Percentiles rank a stretch among this genome's conserved stretches.
Evolutionary conservation across 1,140 invertebrate species (phyloP).

Genomic region (Leptopilina boulardi): DNA sequence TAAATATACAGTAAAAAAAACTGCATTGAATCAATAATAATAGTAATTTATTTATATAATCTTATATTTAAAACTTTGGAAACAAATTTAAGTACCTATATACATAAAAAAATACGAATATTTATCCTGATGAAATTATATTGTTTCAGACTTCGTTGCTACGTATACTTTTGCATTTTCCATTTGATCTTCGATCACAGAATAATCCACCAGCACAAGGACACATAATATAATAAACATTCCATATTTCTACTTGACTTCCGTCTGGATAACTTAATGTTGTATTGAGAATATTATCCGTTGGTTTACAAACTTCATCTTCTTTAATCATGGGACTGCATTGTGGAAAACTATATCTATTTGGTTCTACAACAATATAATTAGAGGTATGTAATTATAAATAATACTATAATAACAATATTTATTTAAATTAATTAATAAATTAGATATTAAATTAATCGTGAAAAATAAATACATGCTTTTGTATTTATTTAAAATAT

Average conservation of each 20-base stretch:
- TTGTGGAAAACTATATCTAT: slow-evolving; percentile 55
- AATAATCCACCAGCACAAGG: slow-evolving; percentile 56
- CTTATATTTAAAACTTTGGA: no score
- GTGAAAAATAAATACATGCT: not conserved
- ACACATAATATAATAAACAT: slow-evolving; percentile 59
- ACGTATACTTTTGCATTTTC: slow-evolving; percentile 41
- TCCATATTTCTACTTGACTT: slow-evolving; percentile 42
- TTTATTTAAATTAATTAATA: no score
- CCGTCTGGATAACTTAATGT: slow-evolving; percentile 57
- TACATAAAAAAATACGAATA: no score
- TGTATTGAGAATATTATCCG: slow-evolving; percentile 39
- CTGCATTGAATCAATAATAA: no score
- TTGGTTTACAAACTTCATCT: slow-evolving; percentile 57
- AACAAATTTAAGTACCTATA: no score
- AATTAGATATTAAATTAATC: no score
- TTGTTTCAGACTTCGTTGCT: slow-evolving; percentile 6
- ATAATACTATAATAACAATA: no score
- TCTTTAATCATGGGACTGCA: slow-evolving; percentile 48
- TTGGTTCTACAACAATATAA: not conserved
- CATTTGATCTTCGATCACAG: slow-evolving; percentile 45
- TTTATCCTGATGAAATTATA: not conserved
- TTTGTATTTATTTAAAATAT: not conserved
- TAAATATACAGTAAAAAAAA: no score
- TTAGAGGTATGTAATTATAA: not conserved
- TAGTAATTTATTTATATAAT: no score